These are phyloP conservation scores for Cheilosia urbana DNA, from an alignment of 2,888 invertebrate genomes.

Conservation along the genomic window DNA sequence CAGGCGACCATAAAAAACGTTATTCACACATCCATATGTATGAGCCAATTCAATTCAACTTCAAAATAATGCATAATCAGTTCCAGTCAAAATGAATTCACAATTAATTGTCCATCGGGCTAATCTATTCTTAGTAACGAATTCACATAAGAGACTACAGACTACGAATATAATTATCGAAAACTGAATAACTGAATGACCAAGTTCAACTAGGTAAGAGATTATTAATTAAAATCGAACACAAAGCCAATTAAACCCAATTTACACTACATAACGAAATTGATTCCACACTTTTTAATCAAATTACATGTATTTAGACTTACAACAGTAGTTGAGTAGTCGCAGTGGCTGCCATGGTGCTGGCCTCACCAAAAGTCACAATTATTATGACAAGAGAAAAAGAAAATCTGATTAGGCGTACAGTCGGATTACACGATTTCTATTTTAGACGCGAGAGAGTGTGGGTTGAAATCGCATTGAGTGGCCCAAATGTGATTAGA, in stretches of 20 bases:
- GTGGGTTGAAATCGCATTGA: slow-evolving; percentile 42
- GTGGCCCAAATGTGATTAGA: slow-evolving; percentile 50
- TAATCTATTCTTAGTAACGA: slow-evolving; percentile 65
- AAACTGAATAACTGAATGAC: background rate
- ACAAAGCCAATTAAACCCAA: slow-evolving; percentile 67
- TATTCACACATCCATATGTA: slow-evolving; percentile 43
- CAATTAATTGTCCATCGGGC: slow-evolving; percentile 66
- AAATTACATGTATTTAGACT: slow-evolving; percentile 33
- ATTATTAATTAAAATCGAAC: slow-evolving; percentile 65
- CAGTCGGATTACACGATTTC: slow-evolving; percentile 47
- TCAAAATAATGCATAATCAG: slow-evolving; percentile 60
- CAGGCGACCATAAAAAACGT: slow-evolving; percentile 9
- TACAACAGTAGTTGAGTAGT: background rate
- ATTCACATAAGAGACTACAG: slow-evolving; percentile 40
- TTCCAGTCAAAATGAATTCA: slow-evolving; percentile 59
- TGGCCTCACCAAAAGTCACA: background rate
- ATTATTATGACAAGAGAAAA: slow-evolving; percentile 44
- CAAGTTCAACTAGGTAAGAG: slow-evolving; percentile 39
- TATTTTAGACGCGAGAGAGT: slow-evolving; percentile 41
- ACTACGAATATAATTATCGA: slow-evolving; percentile 8
- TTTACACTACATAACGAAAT: slow-evolving; percentile 61
- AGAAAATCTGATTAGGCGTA: slow-evolving; percentile 52
- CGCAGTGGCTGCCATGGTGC: background rate
- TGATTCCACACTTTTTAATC: slow-evolving; percentile 56
- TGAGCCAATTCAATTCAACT: slow-evolving; percentile 57